phyloP scores from a whole-genome alignment of 2,113 vertebrate species.

The Hymenochirus boettgeri region DNA sequence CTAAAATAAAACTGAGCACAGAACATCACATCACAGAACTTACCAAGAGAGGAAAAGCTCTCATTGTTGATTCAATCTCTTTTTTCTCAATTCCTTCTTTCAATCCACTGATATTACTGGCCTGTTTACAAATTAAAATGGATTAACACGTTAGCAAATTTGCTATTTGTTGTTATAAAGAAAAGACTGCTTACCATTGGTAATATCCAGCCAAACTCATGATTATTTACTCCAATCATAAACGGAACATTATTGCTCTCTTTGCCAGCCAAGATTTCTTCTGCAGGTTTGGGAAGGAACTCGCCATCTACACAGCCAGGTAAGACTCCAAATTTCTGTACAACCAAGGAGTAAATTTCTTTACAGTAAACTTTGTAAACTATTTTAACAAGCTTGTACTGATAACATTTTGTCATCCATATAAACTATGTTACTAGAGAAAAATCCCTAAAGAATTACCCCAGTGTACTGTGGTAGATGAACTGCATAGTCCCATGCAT shows the following conservation, averaged over 20 bases:
- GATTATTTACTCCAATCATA: constrained; percentile 40
- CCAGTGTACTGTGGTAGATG: no score
- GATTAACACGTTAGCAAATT: no score
- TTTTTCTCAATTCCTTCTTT: not conserved
- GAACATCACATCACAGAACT: not conserved
- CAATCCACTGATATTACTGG: not conserved
- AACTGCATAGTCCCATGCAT: no score
- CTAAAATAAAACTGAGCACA: no score
- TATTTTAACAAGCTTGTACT: no score
- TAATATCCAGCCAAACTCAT: constrained; percentile 45
- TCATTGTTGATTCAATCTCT: not conserved
- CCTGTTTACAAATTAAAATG: not conserved
- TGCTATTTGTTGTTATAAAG: not conserved
- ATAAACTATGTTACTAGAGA: no score
- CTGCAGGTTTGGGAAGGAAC: constrained; percentile 36
- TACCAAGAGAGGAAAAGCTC: not conserved
- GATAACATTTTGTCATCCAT: no score
- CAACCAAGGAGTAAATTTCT: not conserved
- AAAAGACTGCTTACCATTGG: constrained; percentile 37
- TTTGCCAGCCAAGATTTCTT: constrained; percentile 43
- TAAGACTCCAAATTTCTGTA: constrained; percentile 11
- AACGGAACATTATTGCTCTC: constrained; percentile 11
- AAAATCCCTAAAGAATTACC: no score
- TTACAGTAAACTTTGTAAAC: no score
- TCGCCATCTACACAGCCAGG: constrained; percentile 18